Evolutionary conservation across 2,797 vertebrate genomes (phyloP).

Genomic region (Eleutherodactylus coqui): DNA sequence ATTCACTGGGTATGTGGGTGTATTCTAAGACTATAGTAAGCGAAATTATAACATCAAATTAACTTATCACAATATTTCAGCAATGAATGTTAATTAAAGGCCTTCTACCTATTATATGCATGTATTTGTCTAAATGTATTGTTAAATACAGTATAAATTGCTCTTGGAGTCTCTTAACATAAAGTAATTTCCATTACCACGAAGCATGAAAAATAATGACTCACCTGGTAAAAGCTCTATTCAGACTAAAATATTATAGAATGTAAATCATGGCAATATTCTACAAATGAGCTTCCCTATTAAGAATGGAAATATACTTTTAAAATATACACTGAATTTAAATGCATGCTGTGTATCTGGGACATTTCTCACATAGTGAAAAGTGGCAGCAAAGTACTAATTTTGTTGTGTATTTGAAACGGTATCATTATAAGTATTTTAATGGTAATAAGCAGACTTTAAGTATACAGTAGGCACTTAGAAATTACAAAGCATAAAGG

Average conservation of each 20-base stretch:
- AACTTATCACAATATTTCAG: conserved; percentile 34
- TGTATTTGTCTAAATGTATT: conserved; percentile 13
- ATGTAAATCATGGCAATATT: conserved; percentile 26
- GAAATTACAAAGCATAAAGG: background rate
- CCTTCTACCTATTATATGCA: conserved; percentile 35
- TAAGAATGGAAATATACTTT: background rate
- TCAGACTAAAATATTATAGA: conserved; percentile 7
- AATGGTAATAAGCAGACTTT: background rate
- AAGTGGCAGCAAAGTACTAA: background rate
- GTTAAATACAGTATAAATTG: conserved; percentile 34
- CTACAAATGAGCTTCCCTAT: background rate
- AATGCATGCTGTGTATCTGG: conserved; percentile 7
- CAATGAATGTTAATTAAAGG: conserved; percentile 31
- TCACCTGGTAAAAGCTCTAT: conserved; percentile 34
- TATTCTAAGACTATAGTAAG: background rate
- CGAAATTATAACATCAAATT: conserved; percentile 6
- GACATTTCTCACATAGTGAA: background rate
- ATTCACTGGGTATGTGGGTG: conserved; percentile 20
- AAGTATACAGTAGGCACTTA: background rate
- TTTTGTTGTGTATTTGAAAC: background rate
- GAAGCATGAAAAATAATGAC: conserved; percentile 36
- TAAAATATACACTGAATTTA: background rate
- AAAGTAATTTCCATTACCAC: conserved; percentile 37
- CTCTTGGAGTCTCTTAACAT: conserved; percentile 12
- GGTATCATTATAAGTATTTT: background rate